Evolutionary conservation across 2,888 invertebrate genomes (phyloP).

Genomic region (Tinea semifulvella): DNA sequence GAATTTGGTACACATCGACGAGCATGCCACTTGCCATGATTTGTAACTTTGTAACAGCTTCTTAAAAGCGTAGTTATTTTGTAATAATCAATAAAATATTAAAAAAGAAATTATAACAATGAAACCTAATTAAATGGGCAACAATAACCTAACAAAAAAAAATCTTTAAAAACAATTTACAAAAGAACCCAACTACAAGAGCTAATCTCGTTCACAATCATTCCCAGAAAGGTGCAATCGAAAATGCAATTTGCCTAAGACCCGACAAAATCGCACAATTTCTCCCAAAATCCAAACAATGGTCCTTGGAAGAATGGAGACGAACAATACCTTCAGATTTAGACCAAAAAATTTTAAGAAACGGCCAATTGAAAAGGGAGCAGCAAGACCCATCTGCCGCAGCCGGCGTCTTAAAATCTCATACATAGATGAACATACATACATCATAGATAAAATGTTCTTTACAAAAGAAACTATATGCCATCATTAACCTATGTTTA

Average conservation of each 20-base stretch:
- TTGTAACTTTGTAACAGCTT: too few species aligned
- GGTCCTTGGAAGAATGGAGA: constrained; percentile 48
- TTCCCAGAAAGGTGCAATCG: constrained; percentile 29
- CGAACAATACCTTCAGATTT: constrained; percentile 32
- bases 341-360: constrained; percentile 22
- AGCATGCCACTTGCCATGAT: too few species aligned
- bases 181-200: constrained; percentile 36
- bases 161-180: too few species aligned
- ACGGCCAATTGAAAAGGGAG: constrained; percentile 59
- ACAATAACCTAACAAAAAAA: neutral
- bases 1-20: too few species aligned
- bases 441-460: constrained; percentile 14
- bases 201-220: constrained; percentile 22
- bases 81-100: too few species aligned
- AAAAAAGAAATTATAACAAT: neutral
- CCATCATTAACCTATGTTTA: too few species aligned
- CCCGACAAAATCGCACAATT: constrained; percentile 35
- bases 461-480: constrained; percentile 12
- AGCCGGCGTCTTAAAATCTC: constrained; percentile 25
- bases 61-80: too few species aligned
- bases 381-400: constrained; percentile 48
- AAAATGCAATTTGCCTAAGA: constrained; percentile 45
- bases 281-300: constrained; percentile 40
- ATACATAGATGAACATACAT: constrained; percentile 15
- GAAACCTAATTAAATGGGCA: constrained; percentile 6